phyloP scores from a whole-genome alignment of 2,113 vertebrate species.

The Rattus norvegicus region GRCr8 NC_086023.1:142341501-142342000 shows the following conservation, averaged over 20 bases:
- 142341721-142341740: background rate
- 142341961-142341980: too few species aligned
- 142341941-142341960: too few species aligned
- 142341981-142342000: too few species aligned
- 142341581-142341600: background rate
- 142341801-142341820: conserved; percentile 16
- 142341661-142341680: background rate
- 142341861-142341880: too few species aligned
- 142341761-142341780: conserved; percentile 46
- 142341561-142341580: too few species aligned
- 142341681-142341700: background rate
- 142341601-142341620: background rate
- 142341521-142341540: too few species aligned
- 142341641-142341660: background rate
- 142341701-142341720: background rate
- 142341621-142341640: background rate
- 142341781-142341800: background rate
- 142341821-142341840: background rate
- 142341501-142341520: too few species aligned
- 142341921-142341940: too few species aligned
- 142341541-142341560: too few species aligned
- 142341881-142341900: too few species aligned
- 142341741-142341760: background rate
- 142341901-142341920: too few species aligned
- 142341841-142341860: too few species aligned